Evolutionary conservation across 2,888 invertebrate species (phyloP).

Genomic region (Trissolcus brochymenae): DNA sequence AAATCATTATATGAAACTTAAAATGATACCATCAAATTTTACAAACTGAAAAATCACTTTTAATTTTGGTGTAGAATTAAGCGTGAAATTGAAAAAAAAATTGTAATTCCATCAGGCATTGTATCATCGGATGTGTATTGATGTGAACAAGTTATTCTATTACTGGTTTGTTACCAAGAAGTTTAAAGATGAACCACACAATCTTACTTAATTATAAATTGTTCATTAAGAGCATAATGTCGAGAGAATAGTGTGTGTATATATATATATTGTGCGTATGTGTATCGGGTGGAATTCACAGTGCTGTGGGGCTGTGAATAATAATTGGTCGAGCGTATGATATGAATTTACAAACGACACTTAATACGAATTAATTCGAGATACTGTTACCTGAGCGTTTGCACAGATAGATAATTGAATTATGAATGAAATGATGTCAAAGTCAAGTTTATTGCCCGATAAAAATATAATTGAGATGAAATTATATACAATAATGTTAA

Average conservation of each 20-base stretch:
- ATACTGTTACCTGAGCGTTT: conserved; percentile 54
- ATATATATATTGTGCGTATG: conserved; percentile 44
- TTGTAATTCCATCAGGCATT: no score
- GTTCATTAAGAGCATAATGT: conserved; percentile 25
- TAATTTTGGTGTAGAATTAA: no score
- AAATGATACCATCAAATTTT: no score
- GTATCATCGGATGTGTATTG: no score
- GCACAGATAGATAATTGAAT: conserved; percentile 41
- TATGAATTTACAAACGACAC: conserved; percentile 49
- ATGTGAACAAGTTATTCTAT: background rate
- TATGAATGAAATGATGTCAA: conserved; percentile 30
- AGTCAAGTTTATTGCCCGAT: conserved; percentile 32
- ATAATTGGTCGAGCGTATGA: conserved; percentile 39
- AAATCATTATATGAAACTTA: no score
- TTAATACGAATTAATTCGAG: conserved; percentile 51
- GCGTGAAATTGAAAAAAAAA: no score
- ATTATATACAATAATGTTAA: conserved; percentile 40
- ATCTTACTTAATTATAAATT: conserved; percentile 17
- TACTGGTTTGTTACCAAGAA: conserved; percentile 1
- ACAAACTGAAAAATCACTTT: no score
- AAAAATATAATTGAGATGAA: conserved; percentile 34
- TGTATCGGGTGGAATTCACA: conserved; percentile 34
- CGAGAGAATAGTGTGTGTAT: conserved; percentile 11
- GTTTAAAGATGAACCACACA: conserved; percentile 6
- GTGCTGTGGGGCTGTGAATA: conserved; percentile 33